These are phyloP conservation scores for Corvus moneduloides DNA, from an alignment of 2,113 vertebrate species.

Conservation along the genomic window DNA sequence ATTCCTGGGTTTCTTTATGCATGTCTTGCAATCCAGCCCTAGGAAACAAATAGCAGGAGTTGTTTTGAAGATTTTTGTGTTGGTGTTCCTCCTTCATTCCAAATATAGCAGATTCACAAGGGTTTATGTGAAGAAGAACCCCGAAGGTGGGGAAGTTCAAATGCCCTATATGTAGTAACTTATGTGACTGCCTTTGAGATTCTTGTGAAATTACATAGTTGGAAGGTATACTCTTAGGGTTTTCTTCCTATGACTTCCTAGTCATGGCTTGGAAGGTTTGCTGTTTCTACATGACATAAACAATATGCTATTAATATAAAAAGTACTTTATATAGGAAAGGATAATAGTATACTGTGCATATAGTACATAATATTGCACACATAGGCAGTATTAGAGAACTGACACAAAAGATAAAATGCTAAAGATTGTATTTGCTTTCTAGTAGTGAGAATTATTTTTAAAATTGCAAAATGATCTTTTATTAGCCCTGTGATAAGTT, in stretches of 20 bases:
- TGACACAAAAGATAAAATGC: background rate
- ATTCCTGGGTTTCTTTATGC: background rate
- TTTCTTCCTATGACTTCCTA: background rate
- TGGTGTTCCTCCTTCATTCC: background rate
- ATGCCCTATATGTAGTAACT: background rate
- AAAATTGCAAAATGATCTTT: background rate
- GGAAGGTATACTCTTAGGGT: background rate
- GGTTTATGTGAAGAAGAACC: background rate
- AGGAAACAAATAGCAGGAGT: constrained; percentile 17
- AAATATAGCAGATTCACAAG: background rate
- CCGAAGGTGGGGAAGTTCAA: constrained; percentile 19
- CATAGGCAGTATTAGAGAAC: background rate
- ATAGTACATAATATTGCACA: too few relatives aligned
- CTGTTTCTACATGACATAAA: background rate
- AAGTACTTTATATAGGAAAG: background rate
- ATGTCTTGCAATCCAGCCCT: background rate
- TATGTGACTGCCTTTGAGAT: background rate
- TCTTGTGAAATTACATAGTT: background rate
- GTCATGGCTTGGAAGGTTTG: background rate
- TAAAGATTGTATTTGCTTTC: background rate
- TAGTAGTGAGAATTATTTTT: background rate
- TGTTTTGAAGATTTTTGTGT: background rate
- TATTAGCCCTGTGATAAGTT: background rate
- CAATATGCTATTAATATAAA: background rate
- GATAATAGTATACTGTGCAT: background rate